phyloP scores from a whole-genome alignment of 92 coral and sea anemone genomes.

The Porites divaricata region DNA sequence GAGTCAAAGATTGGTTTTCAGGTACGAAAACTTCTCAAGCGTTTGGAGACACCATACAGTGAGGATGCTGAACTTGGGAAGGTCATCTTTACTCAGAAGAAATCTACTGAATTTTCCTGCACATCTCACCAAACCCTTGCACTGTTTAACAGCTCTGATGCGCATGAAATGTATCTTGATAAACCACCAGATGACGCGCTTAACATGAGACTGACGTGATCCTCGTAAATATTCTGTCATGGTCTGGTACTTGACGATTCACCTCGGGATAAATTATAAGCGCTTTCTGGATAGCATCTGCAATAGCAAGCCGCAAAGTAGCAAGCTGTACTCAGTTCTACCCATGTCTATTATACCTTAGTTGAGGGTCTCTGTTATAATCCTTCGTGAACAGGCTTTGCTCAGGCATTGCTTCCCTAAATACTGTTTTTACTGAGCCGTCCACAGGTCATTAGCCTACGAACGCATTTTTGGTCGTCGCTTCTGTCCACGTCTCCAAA shows the following conservation, averaged over 20 bases:
- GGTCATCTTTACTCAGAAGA: neutral
- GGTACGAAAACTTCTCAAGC: slow-evolving; percentile 79
- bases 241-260: neutral
- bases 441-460: no score
- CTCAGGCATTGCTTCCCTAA: no score
- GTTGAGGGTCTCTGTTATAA: no score
- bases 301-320: no score
- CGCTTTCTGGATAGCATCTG: no score
- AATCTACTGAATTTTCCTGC: slow-evolving; percentile 7
- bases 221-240: slow-evolving; percentile 69
- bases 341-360: no score
- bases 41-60: slow-evolving; percentile 86
- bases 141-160: slow-evolving; percentile 2
- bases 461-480: no score
- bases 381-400: no score
- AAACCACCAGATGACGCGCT: slow-evolving; percentile 86
- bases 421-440: no score
- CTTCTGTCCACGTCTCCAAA: no score
- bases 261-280: neutral
- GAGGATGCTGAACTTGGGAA: slow-evolving; percentile 51
- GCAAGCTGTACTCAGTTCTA: no score
- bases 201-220: slow-evolving; percentile 93
- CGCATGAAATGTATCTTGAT: slow-evolving; percentile 38
- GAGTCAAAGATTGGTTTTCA: slow-evolving; percentile 4
- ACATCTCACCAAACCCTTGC: neutral